Percentiles rank a stretch among this genome's conserved stretches.
These are phyloP conservation scores for Paguma larvata DNA, from an alignment of 2,797 vertebrate genomes.

Conservation along the genomic window DNA sequence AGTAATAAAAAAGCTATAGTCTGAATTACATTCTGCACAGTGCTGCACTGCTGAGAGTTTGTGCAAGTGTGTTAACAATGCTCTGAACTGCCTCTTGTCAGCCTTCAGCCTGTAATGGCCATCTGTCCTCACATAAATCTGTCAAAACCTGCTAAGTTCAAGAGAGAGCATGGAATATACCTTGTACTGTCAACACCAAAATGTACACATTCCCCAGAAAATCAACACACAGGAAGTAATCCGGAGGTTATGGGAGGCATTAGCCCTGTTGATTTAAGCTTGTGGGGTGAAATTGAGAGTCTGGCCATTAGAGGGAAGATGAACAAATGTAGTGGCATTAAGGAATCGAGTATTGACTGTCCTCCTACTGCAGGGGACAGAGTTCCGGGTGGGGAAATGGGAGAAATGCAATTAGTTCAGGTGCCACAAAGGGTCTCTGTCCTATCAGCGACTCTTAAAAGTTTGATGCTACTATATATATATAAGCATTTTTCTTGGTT, in stretches of 20 bases:
- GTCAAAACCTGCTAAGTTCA: constrained; percentile 92
- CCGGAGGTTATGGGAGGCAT: constrained; percentile 79
- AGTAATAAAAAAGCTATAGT: constrained; percentile 94
- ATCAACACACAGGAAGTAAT: constrained; percentile 80
- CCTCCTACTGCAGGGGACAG: background rate
- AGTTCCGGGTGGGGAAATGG: background rate
- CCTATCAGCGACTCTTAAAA: constrained; percentile 16
- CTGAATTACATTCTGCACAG: constrained; percentile 92
- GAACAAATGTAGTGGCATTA: constrained; percentile 53
- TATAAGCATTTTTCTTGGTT: background rate
- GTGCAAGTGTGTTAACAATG: constrained; percentile 99
- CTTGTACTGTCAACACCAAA: constrained; percentile 88
- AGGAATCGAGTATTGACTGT: constrained; percentile 40
- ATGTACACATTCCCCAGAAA: constrained; percentile 84
- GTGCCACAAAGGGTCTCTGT: background rate
- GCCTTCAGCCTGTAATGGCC: constrained; percentile 97
- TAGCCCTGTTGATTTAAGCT: constrained; percentile 81
- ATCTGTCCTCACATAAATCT: constrained; percentile 98
- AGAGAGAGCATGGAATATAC: constrained; percentile 92
- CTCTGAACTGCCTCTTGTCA: constrained; percentile 98
- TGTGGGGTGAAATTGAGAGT: constrained; percentile 80
- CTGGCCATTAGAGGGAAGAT: constrained; percentile 78
- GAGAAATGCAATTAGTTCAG: constrained; percentile 20
- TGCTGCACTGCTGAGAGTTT: constrained; percentile 93
- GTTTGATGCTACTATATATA: background rate